Evolutionary conservation across 2,113 vertebrate species (phyloP), one percentile per base, ranked within the genome.

Genomic region (Chionis minor): DNA sequence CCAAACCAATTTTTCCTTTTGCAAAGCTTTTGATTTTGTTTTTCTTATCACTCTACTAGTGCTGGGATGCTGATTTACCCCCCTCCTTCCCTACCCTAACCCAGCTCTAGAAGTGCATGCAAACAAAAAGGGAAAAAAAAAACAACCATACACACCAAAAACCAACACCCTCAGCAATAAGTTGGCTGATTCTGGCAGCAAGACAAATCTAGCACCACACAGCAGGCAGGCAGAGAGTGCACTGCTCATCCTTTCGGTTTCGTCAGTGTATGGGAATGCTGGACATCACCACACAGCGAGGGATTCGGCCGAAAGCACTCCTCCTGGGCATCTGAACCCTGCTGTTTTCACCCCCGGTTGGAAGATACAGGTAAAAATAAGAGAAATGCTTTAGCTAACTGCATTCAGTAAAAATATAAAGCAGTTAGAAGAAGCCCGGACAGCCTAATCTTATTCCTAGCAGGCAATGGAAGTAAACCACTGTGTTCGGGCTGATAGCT

Each of bases 161-260:
- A 62, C 44, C 92, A 84, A 44, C 38, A 8, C 77, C 96, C 96
- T 98, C 96, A 97, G 97, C 97, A 82, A 81, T 96, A 98, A 98
- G 96, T 98, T 98, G 96, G 92, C 97, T 97, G 98, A 88, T 98
- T 94, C 97, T 98, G 98, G 98, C 98, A 98, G 96, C 90, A 75
- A 90, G 96, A 98, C 98, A 98, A 97, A 97, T 97, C 94, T 97
- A 97, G 98, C 98, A 98, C 98, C 97, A 97, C 96, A 96, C 95
- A 94, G 96, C 97, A 95, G 94, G 96, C 97, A 98, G 95, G 89
- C 94, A 95, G 96, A 97, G 97, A 79, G 93, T 94, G 95, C 96
- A 89, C 88, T 96, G 92, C 97, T 97, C 98, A 97, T 98, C 96
- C 71, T 91, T 96, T 98, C 96, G 45, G 20, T 97, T 96, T 97